Base-by-base conservation (phyloP, 2,113 vertebrate genomes). In the Antechinus stuartii region DNA sequence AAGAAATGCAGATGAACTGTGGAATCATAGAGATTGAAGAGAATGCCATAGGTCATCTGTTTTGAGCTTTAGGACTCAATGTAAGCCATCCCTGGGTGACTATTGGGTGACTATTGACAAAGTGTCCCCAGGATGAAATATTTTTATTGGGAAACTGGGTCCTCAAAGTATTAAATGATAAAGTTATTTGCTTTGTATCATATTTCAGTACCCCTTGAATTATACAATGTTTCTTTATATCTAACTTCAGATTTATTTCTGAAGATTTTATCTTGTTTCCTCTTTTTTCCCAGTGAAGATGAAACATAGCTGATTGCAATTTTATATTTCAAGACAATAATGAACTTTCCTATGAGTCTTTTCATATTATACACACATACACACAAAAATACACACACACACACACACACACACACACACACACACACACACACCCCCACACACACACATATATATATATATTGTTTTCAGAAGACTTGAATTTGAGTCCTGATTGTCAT, bases 161-260 rank as follows among this genome's bases (percentile, higher is more conserved):
- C 35, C 68, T 84, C 68, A 84, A 42, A 84, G n/a, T 42, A 42
- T 4, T 84, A 84, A 84, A 84, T 84, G n/a, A 84, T 42, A 42
- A 84, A 84, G 16, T 84, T n/a, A 27, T 52, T 90, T 52, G 30
- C 54, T 68, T 92, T 68, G 91, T 93, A 93, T 91, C 52, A 42
- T 30, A 46, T 91, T 90, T 93, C 46, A 49, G 76, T 91, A 42
- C 8, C 22, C 91, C 56, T 94, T 93, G 53, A 22, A 90, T 92
- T 27, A 76, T 12, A 42, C n/a, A 55, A 50, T 16, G 90, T 54
- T 56, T 50, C 50, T 91, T 94, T 12, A 56, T 53, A 76, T 91
- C 14, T 93, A 91, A 91, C 25, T 50, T 93, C 68, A 93, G 76
- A 12, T 57, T 89, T 61, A 90, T 95, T 92, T 91, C 56, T 94